phyloP scores from a whole-genome alignment of 2,888 invertebrate genomes.

The Diachrysia chrysitis region DNA sequence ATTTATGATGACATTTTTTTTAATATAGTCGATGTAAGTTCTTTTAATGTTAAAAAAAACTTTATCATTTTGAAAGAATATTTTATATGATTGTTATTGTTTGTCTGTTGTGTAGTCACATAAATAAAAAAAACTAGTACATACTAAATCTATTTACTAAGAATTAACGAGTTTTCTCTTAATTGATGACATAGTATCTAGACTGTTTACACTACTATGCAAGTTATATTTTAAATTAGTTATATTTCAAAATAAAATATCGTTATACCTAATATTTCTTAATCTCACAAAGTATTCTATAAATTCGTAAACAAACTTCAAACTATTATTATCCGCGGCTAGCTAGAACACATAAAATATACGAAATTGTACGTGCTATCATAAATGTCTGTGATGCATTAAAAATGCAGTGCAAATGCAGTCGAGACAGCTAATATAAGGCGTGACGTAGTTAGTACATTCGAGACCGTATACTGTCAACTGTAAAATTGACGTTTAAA shows the following conservation, averaged over 20 bases:
- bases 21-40: no score
- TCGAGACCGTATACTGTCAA: constrained; percentile 33
- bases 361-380: constrained; percentile 49
- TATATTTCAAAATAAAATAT: background rate
- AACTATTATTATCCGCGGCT: constrained; percentile 17
- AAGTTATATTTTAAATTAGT: no score
- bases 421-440: constrained; percentile 46
- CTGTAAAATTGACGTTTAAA: constrained; percentile 38
- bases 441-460: constrained; percentile 39
- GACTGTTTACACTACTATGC: no score
- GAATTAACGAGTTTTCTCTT: no score
- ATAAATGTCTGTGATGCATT: constrained; percentile 48
- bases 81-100: no score
- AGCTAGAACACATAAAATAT: constrained; percentile 40
- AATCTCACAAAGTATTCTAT: background rate
- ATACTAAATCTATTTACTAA: no score
- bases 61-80: no score
- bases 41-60: no score
- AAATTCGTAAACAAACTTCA: background rate
- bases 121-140: no score
- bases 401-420: constrained; percentile 59
- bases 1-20: no score
- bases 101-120: no score
- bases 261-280: background rate
- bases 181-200: no score